Evolutionary conservation across 2,113 vertebrate species (phyloP).

Genomic region (Proteles cristata): DNA sequence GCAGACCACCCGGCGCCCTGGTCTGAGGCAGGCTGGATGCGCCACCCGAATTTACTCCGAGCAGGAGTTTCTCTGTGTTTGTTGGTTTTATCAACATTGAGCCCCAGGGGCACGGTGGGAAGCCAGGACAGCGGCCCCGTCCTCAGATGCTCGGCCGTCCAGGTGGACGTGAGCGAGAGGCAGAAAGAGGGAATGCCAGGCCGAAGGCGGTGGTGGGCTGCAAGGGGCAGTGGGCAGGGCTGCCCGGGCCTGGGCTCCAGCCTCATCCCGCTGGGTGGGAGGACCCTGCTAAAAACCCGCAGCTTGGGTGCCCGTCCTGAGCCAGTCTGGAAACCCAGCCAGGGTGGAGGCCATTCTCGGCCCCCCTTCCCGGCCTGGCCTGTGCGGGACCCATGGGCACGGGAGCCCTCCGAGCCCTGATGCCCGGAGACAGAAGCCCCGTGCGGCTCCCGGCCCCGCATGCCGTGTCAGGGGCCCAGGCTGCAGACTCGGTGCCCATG

Average conservation of each 20-base stretch:
- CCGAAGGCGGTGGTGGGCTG: not conserved
- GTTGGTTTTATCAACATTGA: not conserved
- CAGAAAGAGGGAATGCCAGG: not conserved
- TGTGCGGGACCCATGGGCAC: accelerated
- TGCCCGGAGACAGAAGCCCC: too few relatives aligned
- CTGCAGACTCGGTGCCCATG: accelerated
- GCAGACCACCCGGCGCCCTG: accelerated
- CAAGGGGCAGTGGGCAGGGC: not conserved
- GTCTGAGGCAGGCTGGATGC: accelerated
- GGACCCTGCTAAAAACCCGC: too few relatives aligned
- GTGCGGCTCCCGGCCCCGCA: accelerated
- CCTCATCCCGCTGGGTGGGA: not conserved
- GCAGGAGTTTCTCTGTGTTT: not conserved
- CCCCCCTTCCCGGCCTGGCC: not conserved
- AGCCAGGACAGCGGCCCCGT: not conserved
- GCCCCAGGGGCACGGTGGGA: not conserved
- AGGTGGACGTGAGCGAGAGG: not conserved
- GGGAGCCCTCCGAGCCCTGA: not conserved
- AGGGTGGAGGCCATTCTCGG: not conserved
- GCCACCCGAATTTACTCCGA: not conserved
- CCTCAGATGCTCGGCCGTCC: not conserved
- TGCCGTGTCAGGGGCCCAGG: not conserved
- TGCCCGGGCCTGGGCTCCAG: not conserved
- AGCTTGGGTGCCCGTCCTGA: not conserved
- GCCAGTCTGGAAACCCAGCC: not conserved